A percentile compares a stretch with the other conserved stretches of the same genome.
These are phyloP conservation scores for Herminia tarsipennalis DNA, from an alignment of 2,888 invertebrate genomes.

Conservation along the genomic window DNA sequence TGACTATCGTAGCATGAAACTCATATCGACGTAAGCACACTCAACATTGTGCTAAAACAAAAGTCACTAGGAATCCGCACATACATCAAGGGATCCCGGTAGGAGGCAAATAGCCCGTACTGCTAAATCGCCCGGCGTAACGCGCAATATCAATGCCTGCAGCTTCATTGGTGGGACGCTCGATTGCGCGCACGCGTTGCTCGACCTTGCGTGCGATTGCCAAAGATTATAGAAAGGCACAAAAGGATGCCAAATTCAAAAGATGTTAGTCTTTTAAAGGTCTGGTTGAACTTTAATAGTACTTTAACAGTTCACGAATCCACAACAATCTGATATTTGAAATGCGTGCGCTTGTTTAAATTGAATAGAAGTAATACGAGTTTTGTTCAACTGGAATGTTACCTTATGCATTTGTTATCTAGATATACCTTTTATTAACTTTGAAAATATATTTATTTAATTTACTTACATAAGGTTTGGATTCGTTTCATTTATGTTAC, in stretches of 20 bases:
- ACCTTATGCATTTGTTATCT: no score
- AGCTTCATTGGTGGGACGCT: constrained; percentile 68
- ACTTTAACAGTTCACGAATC: constrained; percentile 30
- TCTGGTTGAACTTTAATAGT: constrained; percentile 28
- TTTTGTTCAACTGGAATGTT: no score
- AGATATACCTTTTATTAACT: no score
- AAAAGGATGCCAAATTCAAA: neutral
- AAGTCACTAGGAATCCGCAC: constrained; percentile 51
- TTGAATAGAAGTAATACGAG: no score
- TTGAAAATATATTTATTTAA: no score
- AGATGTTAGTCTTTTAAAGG: constrained; percentile 12
- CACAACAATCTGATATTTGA: constrained; percentile 26
- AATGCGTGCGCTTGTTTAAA: constrained; percentile 3
- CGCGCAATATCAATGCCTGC: constrained; percentile 75
- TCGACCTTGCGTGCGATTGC: constrained; percentile 38
- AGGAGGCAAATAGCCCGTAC: constrained; percentile 79
- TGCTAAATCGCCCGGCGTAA: constrained; percentile 80
- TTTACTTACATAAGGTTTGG: no score
- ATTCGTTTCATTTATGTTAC: neutral
- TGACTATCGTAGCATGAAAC: constrained; percentile 44
- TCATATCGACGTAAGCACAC: constrained; percentile 45
- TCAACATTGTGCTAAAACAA: constrained; percentile 55
- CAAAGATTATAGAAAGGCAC: constrained; percentile 44
- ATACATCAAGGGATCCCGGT: constrained; percentile 57
- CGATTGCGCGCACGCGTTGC: constrained; percentile 67